A percentile compares a stretch with the other conserved stretches of the same genome.
Evolutionary conservation across 1,140 invertebrate genomes (phyloP).

Genomic region (Daktulosphaira vitifoliae): DNA sequence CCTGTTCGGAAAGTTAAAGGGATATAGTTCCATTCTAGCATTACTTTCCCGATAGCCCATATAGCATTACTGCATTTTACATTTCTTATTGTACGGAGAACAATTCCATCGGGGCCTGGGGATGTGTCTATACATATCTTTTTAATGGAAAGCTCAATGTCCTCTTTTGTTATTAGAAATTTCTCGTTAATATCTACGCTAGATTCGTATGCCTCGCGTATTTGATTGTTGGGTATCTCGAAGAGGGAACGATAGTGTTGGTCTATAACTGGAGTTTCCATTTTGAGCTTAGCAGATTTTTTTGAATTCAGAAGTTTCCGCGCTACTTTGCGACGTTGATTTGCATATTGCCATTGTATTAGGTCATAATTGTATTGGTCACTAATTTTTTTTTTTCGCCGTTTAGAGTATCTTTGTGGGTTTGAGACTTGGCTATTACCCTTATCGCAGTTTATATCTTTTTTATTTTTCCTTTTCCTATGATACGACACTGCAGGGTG

Average conservation of each 20-base stretch:
- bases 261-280: too few species aligned
- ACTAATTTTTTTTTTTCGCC: neutral
- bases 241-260: too few species aligned
- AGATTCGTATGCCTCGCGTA: neutral
- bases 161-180: neutral
- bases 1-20: constrained; percentile 11
- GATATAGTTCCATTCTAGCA: constrained; percentile 7
- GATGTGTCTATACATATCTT: neutral
- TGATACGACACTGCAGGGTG: neutral
- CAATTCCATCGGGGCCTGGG: neutral
- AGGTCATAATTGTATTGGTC: neutral
- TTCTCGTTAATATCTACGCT: neutral
- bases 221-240: too few species aligned
- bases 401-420: neutral
- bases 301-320: neutral
- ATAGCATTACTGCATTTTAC: constrained; percentile 9
- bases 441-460: neutral
- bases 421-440: neutral
- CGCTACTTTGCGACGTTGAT: neutral
- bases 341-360: neutral
- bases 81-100: constrained; percentile 4
- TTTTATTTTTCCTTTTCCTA: neutral
- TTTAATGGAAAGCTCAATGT: neutral
- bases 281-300: too few species aligned
- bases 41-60: constrained; percentile 2